Evolutionary conservation across 2,113 vertebrate species (phyloP).

Genomic region (Rhea pennata): DNA sequence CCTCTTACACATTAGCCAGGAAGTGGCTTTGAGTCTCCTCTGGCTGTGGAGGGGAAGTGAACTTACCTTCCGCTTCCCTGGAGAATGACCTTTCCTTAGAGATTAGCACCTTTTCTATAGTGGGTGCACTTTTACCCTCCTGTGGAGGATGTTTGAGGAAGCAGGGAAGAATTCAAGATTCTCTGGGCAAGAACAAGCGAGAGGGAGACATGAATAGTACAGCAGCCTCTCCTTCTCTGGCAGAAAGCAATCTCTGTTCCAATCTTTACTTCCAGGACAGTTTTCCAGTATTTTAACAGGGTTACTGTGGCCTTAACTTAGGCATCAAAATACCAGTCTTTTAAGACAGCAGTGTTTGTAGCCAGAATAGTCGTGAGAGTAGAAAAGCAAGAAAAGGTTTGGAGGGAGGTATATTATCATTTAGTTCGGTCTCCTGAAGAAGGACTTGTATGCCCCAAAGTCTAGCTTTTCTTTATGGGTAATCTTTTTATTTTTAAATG

Average conservation of each 20-base stretch:
- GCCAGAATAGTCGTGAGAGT: neutral
- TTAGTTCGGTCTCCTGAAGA: neutral
- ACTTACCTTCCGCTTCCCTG: neutral
- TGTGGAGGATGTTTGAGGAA: neutral
- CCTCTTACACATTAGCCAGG: neutral
- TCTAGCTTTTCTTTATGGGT: neutral
- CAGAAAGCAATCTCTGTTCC: neutral
- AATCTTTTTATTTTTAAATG: neutral
- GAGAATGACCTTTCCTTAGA: neutral
- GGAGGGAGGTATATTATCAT: neutral
- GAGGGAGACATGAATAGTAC: neutral
- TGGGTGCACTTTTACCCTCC: neutral
- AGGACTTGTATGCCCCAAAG: neutral
- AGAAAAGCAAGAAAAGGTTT: neutral
- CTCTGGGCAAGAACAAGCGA: neutral
- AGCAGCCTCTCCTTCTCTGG: neutral
- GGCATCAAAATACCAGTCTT: accelerated
- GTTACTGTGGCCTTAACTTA: neutral
- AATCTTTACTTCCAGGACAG: neutral
- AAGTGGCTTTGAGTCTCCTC: neutral
- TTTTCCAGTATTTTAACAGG: neutral
- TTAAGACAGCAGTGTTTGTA: neutral
- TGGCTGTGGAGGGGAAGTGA: neutral
- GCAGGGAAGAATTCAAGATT: neutral
- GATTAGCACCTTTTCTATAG: neutral